These are phyloP conservation scores for Diorhabda sublineata DNA, from an alignment of 1,140 invertebrate genomes.

Conservation along the genomic window DNA sequence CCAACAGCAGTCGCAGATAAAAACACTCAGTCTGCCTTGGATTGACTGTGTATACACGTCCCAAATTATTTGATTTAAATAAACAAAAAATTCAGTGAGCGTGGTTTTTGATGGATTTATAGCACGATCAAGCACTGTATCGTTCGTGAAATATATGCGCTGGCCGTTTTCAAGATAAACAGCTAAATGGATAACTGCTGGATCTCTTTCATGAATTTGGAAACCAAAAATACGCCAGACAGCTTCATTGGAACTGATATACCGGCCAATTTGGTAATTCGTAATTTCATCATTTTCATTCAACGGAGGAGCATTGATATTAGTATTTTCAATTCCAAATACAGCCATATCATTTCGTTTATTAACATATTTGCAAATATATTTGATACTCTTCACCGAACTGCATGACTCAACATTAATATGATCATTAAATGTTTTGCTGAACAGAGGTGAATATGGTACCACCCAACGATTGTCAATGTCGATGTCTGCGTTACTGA, in stretches of 20 bases:
- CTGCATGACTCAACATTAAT: slow-evolving; percentile 46
- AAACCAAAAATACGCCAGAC: slow-evolving; percentile 44
- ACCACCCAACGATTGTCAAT: slow-evolving; percentile 43
- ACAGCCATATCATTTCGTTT: slow-evolving; percentile 38
- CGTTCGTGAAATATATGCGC: slow-evolving; percentile 42
- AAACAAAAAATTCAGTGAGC: slow-evolving; percentile 27
- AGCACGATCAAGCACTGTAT: slow-evolving; percentile 27
- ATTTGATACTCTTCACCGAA: slow-evolving; percentile 36
- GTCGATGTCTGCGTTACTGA: slow-evolving; percentile 16
- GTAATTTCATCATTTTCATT: slow-evolving; percentile 40
- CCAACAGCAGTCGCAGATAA: no score
- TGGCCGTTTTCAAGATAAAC: slow-evolving; percentile 52
- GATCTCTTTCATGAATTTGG: slow-evolving; percentile 47
- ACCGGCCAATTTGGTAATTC: slow-evolving; percentile 41
- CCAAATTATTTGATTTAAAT: no score
- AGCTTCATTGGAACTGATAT: slow-evolving; percentile 39
- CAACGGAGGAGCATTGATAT: neutral
- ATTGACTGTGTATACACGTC: no score
- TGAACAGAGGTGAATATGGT: slow-evolving; percentile 44
- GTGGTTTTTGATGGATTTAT: slow-evolving; percentile 24
- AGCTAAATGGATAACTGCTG: slow-evolving; percentile 45
- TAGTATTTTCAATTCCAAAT: slow-evolving; percentile 23
- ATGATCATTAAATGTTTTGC: slow-evolving; percentile 41
- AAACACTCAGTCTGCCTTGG: no score
- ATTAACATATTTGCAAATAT: slow-evolving; percentile 39